Evolutionary conservation across 2,113 vertebrate genomes (phyloP).

Genomic region (Fulmarus glacialis): DNA sequence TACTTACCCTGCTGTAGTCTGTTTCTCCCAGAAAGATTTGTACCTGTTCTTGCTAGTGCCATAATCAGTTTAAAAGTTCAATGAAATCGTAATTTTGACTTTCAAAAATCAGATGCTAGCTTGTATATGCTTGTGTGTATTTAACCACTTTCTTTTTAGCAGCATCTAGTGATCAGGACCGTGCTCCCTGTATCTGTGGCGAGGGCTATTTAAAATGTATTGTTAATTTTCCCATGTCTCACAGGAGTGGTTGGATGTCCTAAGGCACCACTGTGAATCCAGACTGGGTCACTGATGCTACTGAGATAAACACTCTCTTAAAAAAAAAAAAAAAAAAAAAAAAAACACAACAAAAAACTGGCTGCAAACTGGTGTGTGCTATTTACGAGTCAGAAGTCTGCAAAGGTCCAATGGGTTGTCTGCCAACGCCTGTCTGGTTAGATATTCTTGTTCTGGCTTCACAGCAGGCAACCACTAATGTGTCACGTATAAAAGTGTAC

Average conservation of each 20-base stretch:
- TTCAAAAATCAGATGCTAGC: neutral
- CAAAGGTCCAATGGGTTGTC: neutral
- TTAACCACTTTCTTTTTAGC: neutral
- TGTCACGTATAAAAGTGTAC: neutral
- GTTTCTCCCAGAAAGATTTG: constrained; percentile 47
- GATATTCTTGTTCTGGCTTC: neutral
- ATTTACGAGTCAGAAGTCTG: neutral
- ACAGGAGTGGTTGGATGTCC: neutral
- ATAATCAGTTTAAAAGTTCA: constrained; percentile 36
- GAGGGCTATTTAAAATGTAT: neutral
- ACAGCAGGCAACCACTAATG: neutral
- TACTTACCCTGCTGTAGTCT: neutral
- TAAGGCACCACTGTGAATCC: neutral
- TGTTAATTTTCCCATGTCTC: neutral
- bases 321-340: fast-evolving
- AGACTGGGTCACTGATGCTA: neutral
- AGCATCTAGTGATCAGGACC: neutral
- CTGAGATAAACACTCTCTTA: neutral
- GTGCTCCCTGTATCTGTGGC: neutral
- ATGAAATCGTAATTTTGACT: constrained; percentile 35
- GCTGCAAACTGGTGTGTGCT: neutral
- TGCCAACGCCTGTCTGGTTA: fast-evolving
- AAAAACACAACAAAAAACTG: neutral
- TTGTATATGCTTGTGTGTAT: neutral
- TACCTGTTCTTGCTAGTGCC: constrained; percentile 37